phyloP scores from a whole-genome alignment of 2,797 vertebrate genomes.

The Enteromius afrohamiltoni region DNA sequence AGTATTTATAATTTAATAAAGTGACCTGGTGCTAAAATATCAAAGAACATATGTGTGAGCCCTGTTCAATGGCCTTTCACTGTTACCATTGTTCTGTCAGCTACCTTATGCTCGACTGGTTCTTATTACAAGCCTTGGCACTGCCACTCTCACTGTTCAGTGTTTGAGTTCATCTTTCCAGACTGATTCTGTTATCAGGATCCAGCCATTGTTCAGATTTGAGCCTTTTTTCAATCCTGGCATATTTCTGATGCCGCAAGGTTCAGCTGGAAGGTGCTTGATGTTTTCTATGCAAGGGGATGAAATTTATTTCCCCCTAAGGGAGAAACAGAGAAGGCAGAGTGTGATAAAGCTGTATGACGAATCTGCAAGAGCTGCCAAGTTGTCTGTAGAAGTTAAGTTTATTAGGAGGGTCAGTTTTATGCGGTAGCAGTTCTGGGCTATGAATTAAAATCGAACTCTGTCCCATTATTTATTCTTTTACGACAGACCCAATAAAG shows the following conservation, averaged over 20 bases:
- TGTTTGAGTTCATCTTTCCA: conserved; percentile 29
- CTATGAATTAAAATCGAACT: neutral
- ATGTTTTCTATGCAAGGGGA: neutral
- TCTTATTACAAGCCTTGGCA: conserved; percentile 26
- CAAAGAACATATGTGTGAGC: conserved; percentile 6
- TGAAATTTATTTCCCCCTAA: conserved; percentile 4
- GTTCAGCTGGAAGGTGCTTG: neutral
- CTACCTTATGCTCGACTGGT: conserved; percentile 13
- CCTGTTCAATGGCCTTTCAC: neutral
- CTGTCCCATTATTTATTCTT: conserved; percentile 6
- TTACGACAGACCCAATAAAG: neutral
- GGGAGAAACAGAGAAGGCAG: conserved; percentile 20
- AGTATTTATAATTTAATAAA: conserved; percentile 2
- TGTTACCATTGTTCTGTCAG: neutral
- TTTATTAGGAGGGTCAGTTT: neutral
- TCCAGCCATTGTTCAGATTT: conserved; percentile 25
- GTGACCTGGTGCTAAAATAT: neutral
- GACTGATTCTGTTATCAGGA: neutral
- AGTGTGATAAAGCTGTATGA: conserved; percentile 6
- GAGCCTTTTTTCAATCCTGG: conserved; percentile 1
- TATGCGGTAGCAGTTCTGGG: neutral
- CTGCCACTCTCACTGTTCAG: neutral
- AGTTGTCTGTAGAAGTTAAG: neutral
- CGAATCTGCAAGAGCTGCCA: neutral
- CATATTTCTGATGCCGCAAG: conserved; percentile 4